phyloP scores from a whole-genome alignment of 2,797 vertebrate genomes.

The Rhabdophis nuchalis region DNA sequence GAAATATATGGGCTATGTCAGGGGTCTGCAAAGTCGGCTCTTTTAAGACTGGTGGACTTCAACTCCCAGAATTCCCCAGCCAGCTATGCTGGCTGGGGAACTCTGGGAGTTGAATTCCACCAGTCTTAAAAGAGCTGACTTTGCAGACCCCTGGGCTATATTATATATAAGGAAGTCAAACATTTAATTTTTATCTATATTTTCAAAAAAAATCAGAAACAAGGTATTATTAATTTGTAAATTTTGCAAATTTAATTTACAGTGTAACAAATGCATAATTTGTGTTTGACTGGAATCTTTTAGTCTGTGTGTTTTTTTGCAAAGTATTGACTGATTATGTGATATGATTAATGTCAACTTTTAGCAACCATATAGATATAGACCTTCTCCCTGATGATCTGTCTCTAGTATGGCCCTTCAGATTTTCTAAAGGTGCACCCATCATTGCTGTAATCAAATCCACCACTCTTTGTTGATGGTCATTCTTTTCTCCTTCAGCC shows the following conservation, averaged over 20 bases:
- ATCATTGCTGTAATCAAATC: neutral
- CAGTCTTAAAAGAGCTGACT: too few relatives aligned
- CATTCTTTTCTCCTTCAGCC: neutral
- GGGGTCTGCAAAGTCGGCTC: too few relatives aligned
- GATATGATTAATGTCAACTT: neutral
- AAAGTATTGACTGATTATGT: neutral
- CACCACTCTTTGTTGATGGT: neutral
- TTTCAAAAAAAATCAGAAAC: neutral
- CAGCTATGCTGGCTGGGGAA: too few relatives aligned
- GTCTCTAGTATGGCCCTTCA: neutral
- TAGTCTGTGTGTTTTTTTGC: neutral
- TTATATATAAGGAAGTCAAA: neutral
- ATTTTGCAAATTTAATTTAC: neutral
- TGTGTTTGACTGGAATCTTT: neutral
- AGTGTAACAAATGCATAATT: neutral
- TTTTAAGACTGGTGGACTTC: too few relatives aligned
- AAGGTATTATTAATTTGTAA: neutral
- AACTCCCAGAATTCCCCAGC: too few relatives aligned
- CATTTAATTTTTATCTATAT: neutral
- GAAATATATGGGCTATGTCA: neutral
- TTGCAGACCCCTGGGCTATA: too few relatives aligned
- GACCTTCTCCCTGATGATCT: neutral
- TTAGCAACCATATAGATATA: neutral
- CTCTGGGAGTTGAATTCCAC: too few relatives aligned
- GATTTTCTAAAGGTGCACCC: neutral